Evolutionary conservation across 2,888 invertebrate species (phyloP).

Genomic region (Amaurobius ferox): DNA sequence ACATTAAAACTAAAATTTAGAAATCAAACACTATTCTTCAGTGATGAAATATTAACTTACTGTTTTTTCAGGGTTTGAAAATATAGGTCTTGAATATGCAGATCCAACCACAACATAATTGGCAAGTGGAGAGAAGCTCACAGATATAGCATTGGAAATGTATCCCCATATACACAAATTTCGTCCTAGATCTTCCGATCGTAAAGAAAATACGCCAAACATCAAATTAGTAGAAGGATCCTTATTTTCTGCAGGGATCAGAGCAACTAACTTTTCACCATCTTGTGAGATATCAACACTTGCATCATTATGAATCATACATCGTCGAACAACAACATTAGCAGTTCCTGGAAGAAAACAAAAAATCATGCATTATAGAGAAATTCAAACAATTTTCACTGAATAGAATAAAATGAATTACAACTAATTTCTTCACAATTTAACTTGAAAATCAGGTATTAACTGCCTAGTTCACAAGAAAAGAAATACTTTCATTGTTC

Average conservation of each 20-base stretch:
- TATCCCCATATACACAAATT: constrained; percentile 87
- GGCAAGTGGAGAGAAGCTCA: constrained; percentile 89
- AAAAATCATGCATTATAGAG: too few species aligned
- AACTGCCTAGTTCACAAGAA: too few species aligned
- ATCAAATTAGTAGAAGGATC: constrained; percentile 81
- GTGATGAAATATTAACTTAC: too few species aligned
- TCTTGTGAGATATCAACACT: constrained; percentile 90
- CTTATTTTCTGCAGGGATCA: constrained; percentile 82
- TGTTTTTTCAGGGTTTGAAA: constrained; percentile 36
- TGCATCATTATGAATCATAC: constrained; percentile 91
- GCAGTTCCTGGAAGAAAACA: constrained; percentile 76
- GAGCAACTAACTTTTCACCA: constrained; percentile 86
- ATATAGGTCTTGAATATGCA: constrained; percentile 80
- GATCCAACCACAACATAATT: constrained; percentile 88
- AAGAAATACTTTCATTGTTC: too few species aligned
- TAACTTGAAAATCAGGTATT: too few species aligned
- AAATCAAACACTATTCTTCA: too few species aligned
- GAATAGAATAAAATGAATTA: too few species aligned
- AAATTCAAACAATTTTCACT: too few species aligned
- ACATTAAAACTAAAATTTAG: too few species aligned
- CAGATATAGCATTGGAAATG: constrained; percentile 88
- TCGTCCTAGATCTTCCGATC: constrained; percentile 85
- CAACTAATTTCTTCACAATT: too few species aligned
- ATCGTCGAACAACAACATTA: constrained; percentile 87
- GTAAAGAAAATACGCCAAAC: constrained; percentile 87